Conservation (phyloP, 2,888 invertebrate species). For the Pseudococcus jackbeardsleyi region DNA sequence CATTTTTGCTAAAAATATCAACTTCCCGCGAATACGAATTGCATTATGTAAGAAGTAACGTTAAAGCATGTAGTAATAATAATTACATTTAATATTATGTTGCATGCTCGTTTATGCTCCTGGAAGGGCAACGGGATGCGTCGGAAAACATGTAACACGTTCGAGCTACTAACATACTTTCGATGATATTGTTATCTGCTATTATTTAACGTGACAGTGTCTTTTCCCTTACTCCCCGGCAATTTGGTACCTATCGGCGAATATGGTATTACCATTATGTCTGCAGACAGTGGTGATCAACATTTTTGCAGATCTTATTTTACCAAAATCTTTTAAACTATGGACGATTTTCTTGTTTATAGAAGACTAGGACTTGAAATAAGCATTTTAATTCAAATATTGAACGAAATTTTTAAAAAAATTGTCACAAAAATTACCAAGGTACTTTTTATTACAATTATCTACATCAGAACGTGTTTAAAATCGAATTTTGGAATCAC, state of each 20-base stretch:
- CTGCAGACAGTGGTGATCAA: slow-evolving; percentile 41
- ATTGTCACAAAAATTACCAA: too few relatives aligned
- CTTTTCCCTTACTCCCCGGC: background rate
- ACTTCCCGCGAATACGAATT: slow-evolving; percentile 37
- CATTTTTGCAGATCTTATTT: background rate
- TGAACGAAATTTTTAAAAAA: too few relatives aligned
- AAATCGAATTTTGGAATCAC: too few relatives aligned
- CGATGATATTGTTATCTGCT: slow-evolving; percentile 63
- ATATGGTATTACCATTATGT: slow-evolving; percentile 43
- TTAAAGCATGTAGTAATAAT: slow-evolving; percentile 57
- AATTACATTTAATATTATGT: slow-evolving; percentile 61
- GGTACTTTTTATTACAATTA: too few relatives aligned
- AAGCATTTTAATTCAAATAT: too few relatives aligned
- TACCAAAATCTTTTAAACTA: too few relatives aligned
- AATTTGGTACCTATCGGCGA: slow-evolving; percentile 34
- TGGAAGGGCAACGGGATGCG: slow-evolving; percentile 60
- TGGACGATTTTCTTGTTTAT: too few relatives aligned
- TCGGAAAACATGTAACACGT: slow-evolving; percentile 63
- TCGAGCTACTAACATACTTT: slow-evolving; percentile 64
- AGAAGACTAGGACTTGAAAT: too few relatives aligned
- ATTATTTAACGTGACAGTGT: slow-evolving; percentile 57
- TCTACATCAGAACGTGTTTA: too few relatives aligned
- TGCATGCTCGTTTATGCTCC: slow-evolving; percentile 58
- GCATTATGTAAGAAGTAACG: slow-evolving; percentile 54
- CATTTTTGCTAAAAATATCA: slow-evolving; percentile 40